phyloP scores from a whole-genome alignment of 2,888 invertebrate genomes.

The Cephus pygmeus region DNA sequence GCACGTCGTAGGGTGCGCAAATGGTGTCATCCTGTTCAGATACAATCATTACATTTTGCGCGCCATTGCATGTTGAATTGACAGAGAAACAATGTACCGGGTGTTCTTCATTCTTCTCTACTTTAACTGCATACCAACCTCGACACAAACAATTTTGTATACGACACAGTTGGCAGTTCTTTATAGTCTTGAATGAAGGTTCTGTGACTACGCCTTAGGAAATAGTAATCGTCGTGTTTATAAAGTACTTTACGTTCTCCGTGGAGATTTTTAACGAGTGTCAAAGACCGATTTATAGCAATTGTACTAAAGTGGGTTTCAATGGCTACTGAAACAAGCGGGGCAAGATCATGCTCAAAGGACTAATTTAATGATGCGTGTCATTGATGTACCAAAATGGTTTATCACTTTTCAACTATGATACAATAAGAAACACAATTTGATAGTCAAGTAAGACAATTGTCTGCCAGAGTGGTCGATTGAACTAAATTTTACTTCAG shows the following conservation, averaged over 20 bases:
- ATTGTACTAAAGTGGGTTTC: neutral
- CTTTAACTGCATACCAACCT: neutral
- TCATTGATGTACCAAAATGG: neutral
- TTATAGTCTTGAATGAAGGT: neutral
- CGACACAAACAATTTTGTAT: neutral
- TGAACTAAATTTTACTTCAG: neutral
- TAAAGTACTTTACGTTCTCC: neutral
- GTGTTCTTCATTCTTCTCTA: neutral
- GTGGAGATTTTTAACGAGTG: neutral
- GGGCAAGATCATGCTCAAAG: neutral
- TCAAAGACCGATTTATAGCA: neutral
- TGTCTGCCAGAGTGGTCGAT: neutral
- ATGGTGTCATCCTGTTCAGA: slow-evolving; percentile 16
- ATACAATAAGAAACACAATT: neutral
- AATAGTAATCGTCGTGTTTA: neutral
- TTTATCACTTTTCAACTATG: neutral
- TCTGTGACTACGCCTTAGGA: neutral
- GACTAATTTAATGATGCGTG: neutral
- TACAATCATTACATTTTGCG: neutral
- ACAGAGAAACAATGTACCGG: neutral
- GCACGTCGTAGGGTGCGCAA: slow-evolving; percentile 15
- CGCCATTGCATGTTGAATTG: neutral
- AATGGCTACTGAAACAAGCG: neutral
- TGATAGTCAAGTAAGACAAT: neutral
- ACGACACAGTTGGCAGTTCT: neutral